Conservation (phyloP, 2,888 invertebrate genomes). For the Ophioninae sp. region DNA sequence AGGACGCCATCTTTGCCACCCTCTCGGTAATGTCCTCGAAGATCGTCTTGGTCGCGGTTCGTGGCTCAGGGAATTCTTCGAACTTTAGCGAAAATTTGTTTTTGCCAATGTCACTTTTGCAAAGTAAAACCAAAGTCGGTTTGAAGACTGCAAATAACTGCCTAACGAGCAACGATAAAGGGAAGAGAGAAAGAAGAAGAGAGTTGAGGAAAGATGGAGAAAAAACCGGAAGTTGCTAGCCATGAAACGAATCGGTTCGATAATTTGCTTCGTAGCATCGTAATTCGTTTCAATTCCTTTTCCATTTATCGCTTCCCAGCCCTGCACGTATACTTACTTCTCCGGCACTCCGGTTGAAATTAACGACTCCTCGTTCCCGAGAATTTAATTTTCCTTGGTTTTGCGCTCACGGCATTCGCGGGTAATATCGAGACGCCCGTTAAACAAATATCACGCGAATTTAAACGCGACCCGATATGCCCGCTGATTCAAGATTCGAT, state of each 20-base stretch:
- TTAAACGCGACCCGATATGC: not conserved
- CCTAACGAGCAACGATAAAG: not conserved
- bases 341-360: not conserved
- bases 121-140: not conserved
- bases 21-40: conserved; percentile 12
- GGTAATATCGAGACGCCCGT: conserved; percentile 1
- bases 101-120: conserved; percentile 6
- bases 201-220: not conserved
- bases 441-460: conserved; percentile 2
- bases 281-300: not conserved
- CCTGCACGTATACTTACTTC: not conserved
- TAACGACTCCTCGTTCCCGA: conserved; percentile 20
- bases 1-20: conserved; percentile 26
- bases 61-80: conserved; percentile 4
- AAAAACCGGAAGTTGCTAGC: not conserved
- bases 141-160: not conserved
- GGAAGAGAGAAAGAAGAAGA: not conserved
- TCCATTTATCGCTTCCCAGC: conserved; percentile 5
- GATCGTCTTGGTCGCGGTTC: conserved; percentile 1
- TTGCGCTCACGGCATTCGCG: not conserved
- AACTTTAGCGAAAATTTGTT: conserved; percentile 21
- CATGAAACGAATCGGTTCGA: conserved; percentile 10
- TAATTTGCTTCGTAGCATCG: not conserved
- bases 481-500: not conserved
- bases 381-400: conserved; percentile 21